Conservation (phyloP, 2,888 invertebrate genomes). For the Eupeodes latifasciatus region DNA sequence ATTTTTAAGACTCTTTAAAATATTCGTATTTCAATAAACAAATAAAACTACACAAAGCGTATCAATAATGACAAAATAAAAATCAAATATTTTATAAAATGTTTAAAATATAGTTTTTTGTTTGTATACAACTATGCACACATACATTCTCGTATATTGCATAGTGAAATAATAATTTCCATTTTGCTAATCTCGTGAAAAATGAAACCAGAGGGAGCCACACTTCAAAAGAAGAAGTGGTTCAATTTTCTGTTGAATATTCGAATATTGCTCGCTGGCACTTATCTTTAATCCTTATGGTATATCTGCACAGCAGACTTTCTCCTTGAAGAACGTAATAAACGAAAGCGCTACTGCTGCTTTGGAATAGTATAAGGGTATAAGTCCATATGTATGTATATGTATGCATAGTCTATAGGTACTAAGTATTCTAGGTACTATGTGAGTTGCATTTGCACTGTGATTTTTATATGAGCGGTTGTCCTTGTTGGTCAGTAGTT, state of each 20-base stretch:
- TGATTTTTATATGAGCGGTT: slow-evolving; percentile 36
- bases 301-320: slow-evolving; percentile 29
- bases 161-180: slow-evolving; percentile 67
- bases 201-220: slow-evolving; percentile 22
- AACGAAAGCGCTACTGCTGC: slow-evolving; percentile 35
- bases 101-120: too few species aligned
- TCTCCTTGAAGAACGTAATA: slow-evolving; percentile 65
- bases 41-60: too few species aligned
- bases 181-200: slow-evolving; percentile 66
- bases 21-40: too few species aligned
- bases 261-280: slow-evolving; percentile 67
- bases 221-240: slow-evolving; percentile 55
- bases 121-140: too few species aligned
- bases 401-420: too few species aligned
- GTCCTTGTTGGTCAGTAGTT: slow-evolving; percentile 1
- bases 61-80: too few species aligned
- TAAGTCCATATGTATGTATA: too few species aligned
- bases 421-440: too few species aligned
- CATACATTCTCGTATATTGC: too few species aligned
- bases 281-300: slow-evolving; percentile 70
- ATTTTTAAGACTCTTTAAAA: too few species aligned
- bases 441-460: slow-evolving; percentile 32
- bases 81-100: too few species aligned
- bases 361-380: too few species aligned
- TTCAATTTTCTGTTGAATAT: slow-evolving; percentile 65